These are phyloP conservation scores for Bombus terrestris DNA, from an alignment of 1,140 invertebrate genomes.

Conservation along the genomic window DNA sequence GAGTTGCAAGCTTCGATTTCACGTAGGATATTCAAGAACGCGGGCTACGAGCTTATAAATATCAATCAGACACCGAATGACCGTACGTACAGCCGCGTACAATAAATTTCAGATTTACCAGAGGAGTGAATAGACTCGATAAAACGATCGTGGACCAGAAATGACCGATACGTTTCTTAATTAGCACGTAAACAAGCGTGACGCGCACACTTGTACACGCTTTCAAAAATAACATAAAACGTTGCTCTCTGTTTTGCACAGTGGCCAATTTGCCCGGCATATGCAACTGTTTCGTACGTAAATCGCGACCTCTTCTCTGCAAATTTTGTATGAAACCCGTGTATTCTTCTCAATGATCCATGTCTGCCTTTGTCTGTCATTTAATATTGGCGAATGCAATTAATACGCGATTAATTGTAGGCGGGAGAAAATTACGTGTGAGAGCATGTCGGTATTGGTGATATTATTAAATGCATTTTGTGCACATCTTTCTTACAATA, in stretches of 20 bases:
- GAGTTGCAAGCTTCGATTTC: neutral
- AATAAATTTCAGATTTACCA: conserved; percentile 15
- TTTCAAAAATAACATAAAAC: conserved; percentile 4
- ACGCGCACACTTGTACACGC: neutral
- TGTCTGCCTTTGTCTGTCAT: neutral
- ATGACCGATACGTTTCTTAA: conserved; percentile 19
- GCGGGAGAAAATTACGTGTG: too few species aligned
- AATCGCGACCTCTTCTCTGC: neutral
- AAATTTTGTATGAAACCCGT: neutral
- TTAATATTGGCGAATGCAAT: neutral
- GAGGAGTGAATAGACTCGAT: too few species aligned
- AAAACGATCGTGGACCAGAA: neutral
- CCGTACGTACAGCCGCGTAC: too few species aligned
- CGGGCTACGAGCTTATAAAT: neutral
- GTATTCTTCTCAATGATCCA: neutral
- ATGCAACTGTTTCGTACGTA: neutral
- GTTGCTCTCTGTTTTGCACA: neutral
- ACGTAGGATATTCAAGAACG: too few species aligned
- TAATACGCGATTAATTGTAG: too few species aligned
- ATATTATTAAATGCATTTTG: too few species aligned
- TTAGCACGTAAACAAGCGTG: neutral
- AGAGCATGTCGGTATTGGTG: too few species aligned
- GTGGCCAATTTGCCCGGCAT: neutral
- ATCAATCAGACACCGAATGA: neutral
- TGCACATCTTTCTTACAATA: too few species aligned